Percentiles rank a stretch among this genome's conserved stretches.
phyloP scores from a whole-genome alignment of 2,113 vertebrate species.

The Ochotona curzoniae region DNA sequence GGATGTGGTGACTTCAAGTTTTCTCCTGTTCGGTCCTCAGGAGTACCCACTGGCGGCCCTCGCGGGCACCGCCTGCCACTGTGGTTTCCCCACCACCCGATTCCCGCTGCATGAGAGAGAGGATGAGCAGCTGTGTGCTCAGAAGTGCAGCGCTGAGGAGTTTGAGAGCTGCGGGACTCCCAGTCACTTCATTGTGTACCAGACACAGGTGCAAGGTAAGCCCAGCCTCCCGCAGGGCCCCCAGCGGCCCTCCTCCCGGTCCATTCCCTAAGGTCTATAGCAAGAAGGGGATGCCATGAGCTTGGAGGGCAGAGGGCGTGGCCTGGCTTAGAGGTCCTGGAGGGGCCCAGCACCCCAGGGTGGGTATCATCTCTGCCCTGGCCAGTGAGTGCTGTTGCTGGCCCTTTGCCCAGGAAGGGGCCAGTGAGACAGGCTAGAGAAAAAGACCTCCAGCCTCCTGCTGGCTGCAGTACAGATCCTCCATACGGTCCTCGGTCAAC shows the following conservation, averaged over 20 bases:
- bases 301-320: not conserved
- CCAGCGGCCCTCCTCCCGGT: rapidly evolving
- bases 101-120: slow-evolving; percentile 95
- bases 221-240: rapidly evolving
- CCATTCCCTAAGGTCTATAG: not conserved
- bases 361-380: not conserved
- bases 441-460: not conserved
- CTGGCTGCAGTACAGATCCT: not conserved
- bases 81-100: slow-evolving; percentile 94
- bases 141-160: slow-evolving; percentile 92
- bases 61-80: slow-evolving; percentile 91
- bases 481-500: too few relatives aligned
- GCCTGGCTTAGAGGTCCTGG: not conserved
- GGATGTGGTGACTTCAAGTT: not conserved
- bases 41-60: slow-evolving; percentile 94
- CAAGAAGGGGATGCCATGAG: rapidly evolving
- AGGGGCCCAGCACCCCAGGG: too few relatives aligned
- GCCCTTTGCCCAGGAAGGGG: too few relatives aligned
- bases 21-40: slow-evolving; percentile 78
- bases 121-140: slow-evolving; percentile 93
- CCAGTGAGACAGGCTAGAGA: not conserved
- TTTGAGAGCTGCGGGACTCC: slow-evolving; percentile 95
- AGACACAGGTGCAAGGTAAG: slow-evolving; percentile 98
- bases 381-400: not conserved
- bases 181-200: slow-evolving; percentile 95